Evolutionary conservation across 2,113 vertebrate species (phyloP), one percentile per base, ranked within the genome.

Genomic region (Myrmecophaga tridactyla): DNA sequence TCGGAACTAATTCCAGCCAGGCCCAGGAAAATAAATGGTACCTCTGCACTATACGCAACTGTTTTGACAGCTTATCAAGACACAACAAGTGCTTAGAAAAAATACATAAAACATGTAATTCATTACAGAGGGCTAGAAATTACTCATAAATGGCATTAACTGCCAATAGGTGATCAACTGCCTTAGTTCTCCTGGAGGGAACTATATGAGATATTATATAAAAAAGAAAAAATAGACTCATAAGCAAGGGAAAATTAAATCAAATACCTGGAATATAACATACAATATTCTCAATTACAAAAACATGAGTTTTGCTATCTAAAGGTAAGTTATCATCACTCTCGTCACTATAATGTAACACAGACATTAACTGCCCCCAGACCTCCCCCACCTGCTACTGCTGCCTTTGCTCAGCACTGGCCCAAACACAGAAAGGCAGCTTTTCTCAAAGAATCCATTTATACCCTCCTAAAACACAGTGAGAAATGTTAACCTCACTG

Each of bases 1-100:
- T 94, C 87, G 90, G 72, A 96, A 81, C 67, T 87, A 94, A 87
- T 96, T 86, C 76, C 39, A 83, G 53, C 85, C 18, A 88, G 60
- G 69, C 17, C 81, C n/a, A 41, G 43, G 56, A 84, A 14, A 90
- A 58, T 53, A 21, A 29, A 31, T 43, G 10, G 41, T 78, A 48
- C 58, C 39, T 83, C 82, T 56, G 27, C n/a, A 56, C 17, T 62
- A 20, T 11, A 65, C 48, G 70, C 18, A n/a, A 60, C n/a, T 43
- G 8, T 67, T 92, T 80, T 86, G 92, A 94, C 51, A 80, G 48
- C 46, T 86, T 97, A 31, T 63, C 92, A 94, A 85, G 41, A 36
- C 72, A 69, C 63, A 39, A 63, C 60, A 20, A 88, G 29, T 92
- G 63, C 58, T 94, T 92, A 94, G 58, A n/a, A 95, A 96, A 93